Evolutionary conservation across 2,113 vertebrate species (phyloP), one percentile per base, ranked within the genome.

Genomic region (Orthochromis indermauri): DNA sequence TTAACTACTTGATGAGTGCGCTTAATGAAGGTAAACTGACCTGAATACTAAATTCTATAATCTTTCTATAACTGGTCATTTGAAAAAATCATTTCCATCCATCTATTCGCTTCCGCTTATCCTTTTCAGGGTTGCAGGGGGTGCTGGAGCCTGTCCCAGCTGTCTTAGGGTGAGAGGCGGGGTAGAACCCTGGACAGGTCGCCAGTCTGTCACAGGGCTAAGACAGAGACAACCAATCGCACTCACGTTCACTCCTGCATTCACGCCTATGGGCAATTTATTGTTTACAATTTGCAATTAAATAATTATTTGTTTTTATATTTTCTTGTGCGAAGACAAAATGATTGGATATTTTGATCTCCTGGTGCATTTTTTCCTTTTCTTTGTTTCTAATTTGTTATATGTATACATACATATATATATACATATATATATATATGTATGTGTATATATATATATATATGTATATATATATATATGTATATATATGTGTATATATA

Each of bases 361-460:
- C 54, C 0, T 59, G 55, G 55, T 16, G 13, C 13, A 28, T 28
- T 59, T 59, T 28, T 28, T 0, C 24, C 7, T 59, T 16, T 59
- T 2, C 24, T 28, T 55, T 55, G 11, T 55, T 55, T 13, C 2
- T 13, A 55, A 55, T 13, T 55, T 24, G 0, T 24, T 24, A 5
- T 24, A 7, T 24, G 0, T 54, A 2, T n/a, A 6, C 11, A 54
- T 55, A 13, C 13, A 3, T 55, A 0, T 12, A 0, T 21, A 2
- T 21, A 2, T 3, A 1, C 8, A 0, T 3, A n/a, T n/a, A 10
- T 51, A 2, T 51, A 2, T 51, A 9, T 19, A 5, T 7, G 7
- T 37, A 1, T 40, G 2, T 12, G 3, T 5, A 9, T 9, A 5
- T 51, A 16, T 8, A 7, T 16, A 13, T 13, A 5, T 35, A 4